These are phyloP conservation scores for Netta rufina DNA, from an alignment of 2,797 vertebrate genomes.

Conservation along the genomic window DNA sequence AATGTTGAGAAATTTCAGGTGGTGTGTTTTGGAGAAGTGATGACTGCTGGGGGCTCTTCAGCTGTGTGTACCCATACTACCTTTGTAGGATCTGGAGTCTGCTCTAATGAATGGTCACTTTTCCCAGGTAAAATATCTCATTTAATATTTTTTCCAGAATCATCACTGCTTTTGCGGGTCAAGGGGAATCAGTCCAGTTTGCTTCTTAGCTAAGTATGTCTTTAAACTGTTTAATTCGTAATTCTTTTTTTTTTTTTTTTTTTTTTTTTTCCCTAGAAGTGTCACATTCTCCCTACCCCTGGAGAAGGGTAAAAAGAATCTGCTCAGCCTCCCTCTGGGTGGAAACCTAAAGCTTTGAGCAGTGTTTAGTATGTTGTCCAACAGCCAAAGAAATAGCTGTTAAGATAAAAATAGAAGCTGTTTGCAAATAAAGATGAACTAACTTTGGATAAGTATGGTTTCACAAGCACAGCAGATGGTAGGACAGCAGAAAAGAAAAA, in stretches of 20 bases:
- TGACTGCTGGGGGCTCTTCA: background rate
- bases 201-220: background rate
- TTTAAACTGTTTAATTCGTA: background rate
- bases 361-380: background rate
- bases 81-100: fast-evolving
- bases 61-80: background rate
- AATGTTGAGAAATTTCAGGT: background rate
- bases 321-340: background rate
- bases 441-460: background rate
- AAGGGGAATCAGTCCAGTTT: background rate
- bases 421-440: background rate
- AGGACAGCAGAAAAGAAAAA: background rate
- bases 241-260: too few species aligned
- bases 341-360: background rate
- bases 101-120: background rate
- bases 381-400: background rate
- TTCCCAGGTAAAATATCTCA: background rate
- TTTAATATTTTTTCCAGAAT: background rate
- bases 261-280: background rate
- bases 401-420: background rate
- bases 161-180: background rate
- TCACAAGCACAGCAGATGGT: background rate
- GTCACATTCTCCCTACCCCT: fast-evolving
- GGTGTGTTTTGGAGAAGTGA: background rate
- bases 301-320: background rate